These are phyloP conservation scores for Emydocephalus ijimae DNA, from an alignment of 2,113 vertebrate genomes.

Conservation along the genomic window DNA sequence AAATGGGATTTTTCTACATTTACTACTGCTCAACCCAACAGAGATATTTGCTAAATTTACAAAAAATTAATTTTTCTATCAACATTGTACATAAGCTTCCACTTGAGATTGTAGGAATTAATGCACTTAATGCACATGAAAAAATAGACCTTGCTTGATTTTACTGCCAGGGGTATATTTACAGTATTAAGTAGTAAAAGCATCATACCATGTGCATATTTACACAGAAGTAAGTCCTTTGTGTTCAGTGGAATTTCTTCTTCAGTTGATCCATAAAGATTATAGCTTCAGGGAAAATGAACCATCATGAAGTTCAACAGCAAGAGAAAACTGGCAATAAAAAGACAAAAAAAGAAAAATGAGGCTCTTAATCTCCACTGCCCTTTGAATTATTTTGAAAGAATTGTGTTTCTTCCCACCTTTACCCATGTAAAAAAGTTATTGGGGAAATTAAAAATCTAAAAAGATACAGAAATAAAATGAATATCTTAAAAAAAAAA, in stretches of 20 bases:
- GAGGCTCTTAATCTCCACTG: not conserved
- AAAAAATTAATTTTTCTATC: not conserved
- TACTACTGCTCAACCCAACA: not conserved
- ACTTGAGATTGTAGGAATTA: slow-evolving; percentile 9
- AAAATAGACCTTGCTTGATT: not conserved
- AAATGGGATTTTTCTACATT: not conserved
- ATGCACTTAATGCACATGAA: not conserved
- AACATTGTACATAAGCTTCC: not conserved
- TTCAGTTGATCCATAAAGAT: not conserved
- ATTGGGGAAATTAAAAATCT: not conserved
- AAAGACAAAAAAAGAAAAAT: not conserved
- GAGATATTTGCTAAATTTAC: not conserved
- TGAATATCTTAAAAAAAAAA: not conserved
- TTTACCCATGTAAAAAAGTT: not conserved
- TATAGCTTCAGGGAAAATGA: not conserved
- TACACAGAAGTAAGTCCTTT: not conserved
- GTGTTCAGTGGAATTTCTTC: not conserved
- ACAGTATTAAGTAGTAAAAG: not conserved
- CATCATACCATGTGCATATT: not conserved
- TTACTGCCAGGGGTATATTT: not conserved
- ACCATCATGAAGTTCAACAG: not conserved
- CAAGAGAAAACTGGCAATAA: not conserved
- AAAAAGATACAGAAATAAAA: not conserved
- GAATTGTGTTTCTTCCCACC: not conserved
- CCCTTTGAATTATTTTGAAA: not conserved